These are phyloP conservation scores for Mastacembelus armatus DNA, from an alignment of 2,797 vertebrate species.

Conservation along the genomic window DNA sequence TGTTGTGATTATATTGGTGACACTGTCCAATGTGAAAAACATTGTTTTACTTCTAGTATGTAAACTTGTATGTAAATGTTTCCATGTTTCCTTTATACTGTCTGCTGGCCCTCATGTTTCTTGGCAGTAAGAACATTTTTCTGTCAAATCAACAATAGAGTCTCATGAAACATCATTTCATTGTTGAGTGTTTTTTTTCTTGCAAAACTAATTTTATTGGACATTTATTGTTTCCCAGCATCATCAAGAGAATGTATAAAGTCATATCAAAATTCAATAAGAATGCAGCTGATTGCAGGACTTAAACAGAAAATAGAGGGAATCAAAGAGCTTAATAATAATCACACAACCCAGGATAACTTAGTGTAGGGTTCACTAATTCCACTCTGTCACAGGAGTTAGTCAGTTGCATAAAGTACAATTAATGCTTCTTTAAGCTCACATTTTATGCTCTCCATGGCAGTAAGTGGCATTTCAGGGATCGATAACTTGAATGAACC, in stretches of 20 bases:
- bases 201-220: constrained; percentile 76
- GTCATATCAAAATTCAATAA: constrained; percentile 60
- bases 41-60: constrained; percentile 42
- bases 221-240: constrained; percentile 32
- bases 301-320: constrained; percentile 11
- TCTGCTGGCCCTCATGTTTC: constrained; percentile 39
- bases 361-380: background rate
- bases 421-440: constrained; percentile 8
- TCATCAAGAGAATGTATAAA: constrained; percentile 65
- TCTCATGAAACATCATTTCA: constrained; percentile 1
- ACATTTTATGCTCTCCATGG: constrained; percentile 1
- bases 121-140: constrained; percentile 10
- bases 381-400: background rate
- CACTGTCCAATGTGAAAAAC: constrained; percentile 11
- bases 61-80: constrained; percentile 9
- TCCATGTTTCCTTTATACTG: constrained; percentile 19
- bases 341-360: constrained; percentile 4
- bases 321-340: background rate
- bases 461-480: constrained; percentile 7
- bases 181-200: constrained; percentile 23
- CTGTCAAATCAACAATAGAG: constrained; percentile 77
- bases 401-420: constrained; percentile 3
- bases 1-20: constrained; percentile 26
- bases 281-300: constrained; percentile 17
- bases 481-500: constrained; percentile 23